Conservation (phyloP, 2,797 vertebrate species). For the Brachyrhaphis roseni region DNA sequence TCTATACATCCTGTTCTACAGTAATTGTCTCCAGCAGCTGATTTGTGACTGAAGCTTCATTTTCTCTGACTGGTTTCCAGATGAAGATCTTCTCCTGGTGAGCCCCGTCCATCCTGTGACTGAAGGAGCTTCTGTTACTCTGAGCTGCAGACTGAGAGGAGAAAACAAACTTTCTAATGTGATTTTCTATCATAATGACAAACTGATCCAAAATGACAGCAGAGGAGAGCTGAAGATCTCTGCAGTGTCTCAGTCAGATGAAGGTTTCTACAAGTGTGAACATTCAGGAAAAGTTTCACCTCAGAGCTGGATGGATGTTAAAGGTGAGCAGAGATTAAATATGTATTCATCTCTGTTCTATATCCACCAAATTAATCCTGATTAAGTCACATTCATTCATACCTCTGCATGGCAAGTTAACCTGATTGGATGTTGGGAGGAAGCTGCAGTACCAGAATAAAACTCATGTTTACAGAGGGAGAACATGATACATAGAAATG, state of each 20-base stretch:
- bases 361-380: no score
- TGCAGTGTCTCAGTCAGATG: background rate
- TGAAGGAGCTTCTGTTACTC: slow-evolving; percentile 42
- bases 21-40: background rate
- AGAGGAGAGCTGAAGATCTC: slow-evolving; percentile 22
- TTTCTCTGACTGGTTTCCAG: slow-evolving; percentile 20
- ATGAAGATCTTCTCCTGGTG: slow-evolving; percentile 16
- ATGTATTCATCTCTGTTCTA: no score
- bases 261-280: background rate
- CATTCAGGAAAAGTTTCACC: background rate
- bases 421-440: no score
- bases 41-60: background rate
- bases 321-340: no score
- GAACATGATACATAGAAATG: no score
- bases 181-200: slow-evolving; percentile 45
- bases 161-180: background rate
- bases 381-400: no score
- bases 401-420: no score
- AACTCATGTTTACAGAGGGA: no score
- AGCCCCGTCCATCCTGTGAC: slow-evolving; percentile 45
- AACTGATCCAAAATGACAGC: slow-evolving; percentile 31
- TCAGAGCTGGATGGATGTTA: slow-evolving; percentile 1
- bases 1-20: no score
- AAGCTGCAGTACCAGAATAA: no score
- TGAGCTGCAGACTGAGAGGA: slow-evolving; percentile 31